Evolutionary conservation across 2,797 vertebrate genomes (phyloP).

Genomic region (Crenuchus spilurus): DNA sequence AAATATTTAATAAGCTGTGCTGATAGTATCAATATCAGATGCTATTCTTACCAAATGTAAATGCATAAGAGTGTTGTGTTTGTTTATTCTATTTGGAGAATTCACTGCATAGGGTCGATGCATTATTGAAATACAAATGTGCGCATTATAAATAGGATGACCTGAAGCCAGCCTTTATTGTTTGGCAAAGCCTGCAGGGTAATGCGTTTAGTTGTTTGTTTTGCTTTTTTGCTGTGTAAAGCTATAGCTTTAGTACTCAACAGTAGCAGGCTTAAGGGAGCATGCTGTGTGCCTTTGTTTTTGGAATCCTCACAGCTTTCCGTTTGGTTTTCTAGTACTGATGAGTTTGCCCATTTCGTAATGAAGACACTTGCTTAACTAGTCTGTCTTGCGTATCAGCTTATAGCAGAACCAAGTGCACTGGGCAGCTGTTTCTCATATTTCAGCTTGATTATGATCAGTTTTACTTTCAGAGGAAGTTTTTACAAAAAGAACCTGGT

Average conservation of each 20-base stretch:
- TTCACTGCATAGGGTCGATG: too few species aligned
- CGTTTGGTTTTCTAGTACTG: neutral
- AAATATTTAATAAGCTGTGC: too few species aligned
- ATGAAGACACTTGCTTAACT: neutral
- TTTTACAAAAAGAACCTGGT: too few species aligned
- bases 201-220: neutral
- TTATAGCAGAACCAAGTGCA: neutral
- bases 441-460: too few species aligned
- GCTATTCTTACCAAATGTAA: neutral
- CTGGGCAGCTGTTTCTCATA: neutral
- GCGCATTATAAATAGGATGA: neutral
- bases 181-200: neutral
- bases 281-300: neutral
- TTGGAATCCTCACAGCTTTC: neutral
- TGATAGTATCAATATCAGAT: neutral
- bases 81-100: neutral
- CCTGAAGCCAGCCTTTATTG: neutral
- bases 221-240: neutral
- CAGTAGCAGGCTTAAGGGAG: neutral
- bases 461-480: too few species aligned
- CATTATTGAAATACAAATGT: neutral
- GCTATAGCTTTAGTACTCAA: neutral
- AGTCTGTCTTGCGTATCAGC: neutral
- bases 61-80: neutral
- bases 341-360: neutral